A percentile compares a stretch with the other conserved stretches of the same genome.
These are phyloP conservation scores for Netelia melanura DNA, from an alignment of 2,888 invertebrate genomes.

Conservation along the genomic window DNA sequence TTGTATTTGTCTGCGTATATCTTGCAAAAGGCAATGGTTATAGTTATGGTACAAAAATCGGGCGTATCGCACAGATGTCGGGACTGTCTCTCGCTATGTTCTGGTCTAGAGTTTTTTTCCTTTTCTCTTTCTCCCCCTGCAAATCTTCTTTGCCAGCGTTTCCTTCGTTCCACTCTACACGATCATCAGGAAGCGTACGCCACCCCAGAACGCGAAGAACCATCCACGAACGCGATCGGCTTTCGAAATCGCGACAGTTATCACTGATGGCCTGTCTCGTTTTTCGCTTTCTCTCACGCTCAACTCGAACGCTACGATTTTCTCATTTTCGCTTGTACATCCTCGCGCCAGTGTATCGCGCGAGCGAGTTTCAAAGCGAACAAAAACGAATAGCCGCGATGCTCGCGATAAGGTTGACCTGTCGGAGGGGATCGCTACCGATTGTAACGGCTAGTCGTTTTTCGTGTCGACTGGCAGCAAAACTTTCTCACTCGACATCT, in stretches of 20 bases:
- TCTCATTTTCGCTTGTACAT: background rate
- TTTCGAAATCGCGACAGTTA: background rate
- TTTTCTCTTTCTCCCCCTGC: too few relatives aligned
- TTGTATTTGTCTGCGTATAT: too few relatives aligned
- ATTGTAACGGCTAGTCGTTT: conserved; percentile 26
- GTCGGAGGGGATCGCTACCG: background rate
- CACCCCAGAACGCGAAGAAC: background rate
- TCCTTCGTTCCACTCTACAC: background rate
- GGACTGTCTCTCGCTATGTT: too few relatives aligned
- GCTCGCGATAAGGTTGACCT: background rate
- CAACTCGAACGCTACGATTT: background rate
- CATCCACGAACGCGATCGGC: background rate
- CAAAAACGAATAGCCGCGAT: background rate
- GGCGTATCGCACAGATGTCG: too few relatives aligned
- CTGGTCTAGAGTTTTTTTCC: too few relatives aligned
- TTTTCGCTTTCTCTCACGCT: background rate
- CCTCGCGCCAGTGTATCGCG: background rate
- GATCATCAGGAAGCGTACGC: background rate
- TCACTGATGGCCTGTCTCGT: background rate
- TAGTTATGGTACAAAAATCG: too few relatives aligned
- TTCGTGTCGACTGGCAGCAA: background rate
- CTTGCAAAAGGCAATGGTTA: too few relatives aligned
- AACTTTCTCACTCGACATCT: background rate
- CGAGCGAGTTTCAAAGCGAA: background rate
- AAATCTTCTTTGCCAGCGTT: background rate